A percentile compares a stretch with the other conserved stretches of the same genome.
Evolutionary conservation across 2,888 invertebrate genomes (phyloP).

Genomic region (Cheilosia scutellata): DNA sequence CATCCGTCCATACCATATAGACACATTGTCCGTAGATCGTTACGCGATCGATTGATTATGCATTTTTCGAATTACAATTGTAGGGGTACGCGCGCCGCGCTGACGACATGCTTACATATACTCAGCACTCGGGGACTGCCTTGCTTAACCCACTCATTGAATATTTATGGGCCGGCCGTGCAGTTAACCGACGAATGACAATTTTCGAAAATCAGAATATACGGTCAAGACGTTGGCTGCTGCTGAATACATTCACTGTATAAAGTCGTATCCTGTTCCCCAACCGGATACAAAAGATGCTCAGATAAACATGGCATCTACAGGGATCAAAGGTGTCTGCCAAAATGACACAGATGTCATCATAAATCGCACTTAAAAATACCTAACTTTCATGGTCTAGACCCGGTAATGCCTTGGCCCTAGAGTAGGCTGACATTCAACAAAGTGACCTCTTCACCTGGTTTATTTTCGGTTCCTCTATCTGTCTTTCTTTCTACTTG

Average conservation of each 20-base stretch:
- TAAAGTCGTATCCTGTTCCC: slow-evolving; percentile 20
- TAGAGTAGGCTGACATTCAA: slow-evolving; percentile 6
- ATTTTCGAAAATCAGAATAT: slow-evolving; percentile 58
- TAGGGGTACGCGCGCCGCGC: slow-evolving; percentile 19
- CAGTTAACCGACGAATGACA: slow-evolving; percentile 16
- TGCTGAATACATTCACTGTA: background rate
- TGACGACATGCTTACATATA: slow-evolving; percentile 50
- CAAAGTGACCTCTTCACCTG: slow-evolving; percentile 68
- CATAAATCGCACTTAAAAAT: background rate
- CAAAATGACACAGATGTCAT: background rate
- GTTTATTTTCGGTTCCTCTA: slow-evolving; percentile 30
- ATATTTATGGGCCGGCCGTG: slow-evolving; percentile 57
- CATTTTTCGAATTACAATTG: slow-evolving; percentile 69
- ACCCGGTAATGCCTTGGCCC: background rate
- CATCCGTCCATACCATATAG: background rate
- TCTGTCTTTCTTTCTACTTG: background rate
- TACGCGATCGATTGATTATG: slow-evolving; percentile 70
- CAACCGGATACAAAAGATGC: slow-evolving; percentile 1
- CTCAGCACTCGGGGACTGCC: slow-evolving; percentile 41
- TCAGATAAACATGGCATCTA: too few relatives aligned
- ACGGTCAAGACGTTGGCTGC: slow-evolving; percentile 48
- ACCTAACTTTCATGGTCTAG: background rate
- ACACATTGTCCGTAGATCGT: slow-evolving; percentile 30
- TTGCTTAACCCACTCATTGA: slow-evolving; percentile 61
- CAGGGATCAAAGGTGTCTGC: background rate